These are phyloP conservation scores for chimpanzee (Pan troglodytes) DNA, from an alignment of 2,113 vertebrate genomes.

Conservation along the genomic window NHGRI_mPanTro3-v2.1_pri NC_072401.2:89835501-89836000, in stretches of 20 bases:
- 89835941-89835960: too few species aligned
- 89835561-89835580: neutral
- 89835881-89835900: too few species aligned
- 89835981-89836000: too few species aligned
- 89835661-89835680: neutral
- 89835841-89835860: neutral
- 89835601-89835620: neutral
- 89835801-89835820: neutral
- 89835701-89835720: neutral
- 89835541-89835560: slow-evolving; percentile 6
- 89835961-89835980: too few species aligned
- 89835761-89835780: neutral
- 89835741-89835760: neutral
- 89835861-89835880: too few species aligned
- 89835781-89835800: neutral
- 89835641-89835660: neutral
- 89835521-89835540: neutral
- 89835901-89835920: too few species aligned
- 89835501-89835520: neutral
- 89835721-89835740: neutral
- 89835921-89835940: too few species aligned
- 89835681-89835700: neutral
- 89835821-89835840: neutral
- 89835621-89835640: neutral
- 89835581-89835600: neutral